These are phyloP conservation scores for Himalopsyche phryganea DNA, from an alignment of 1,140 invertebrate genomes.

Conservation along the genomic window DNA sequence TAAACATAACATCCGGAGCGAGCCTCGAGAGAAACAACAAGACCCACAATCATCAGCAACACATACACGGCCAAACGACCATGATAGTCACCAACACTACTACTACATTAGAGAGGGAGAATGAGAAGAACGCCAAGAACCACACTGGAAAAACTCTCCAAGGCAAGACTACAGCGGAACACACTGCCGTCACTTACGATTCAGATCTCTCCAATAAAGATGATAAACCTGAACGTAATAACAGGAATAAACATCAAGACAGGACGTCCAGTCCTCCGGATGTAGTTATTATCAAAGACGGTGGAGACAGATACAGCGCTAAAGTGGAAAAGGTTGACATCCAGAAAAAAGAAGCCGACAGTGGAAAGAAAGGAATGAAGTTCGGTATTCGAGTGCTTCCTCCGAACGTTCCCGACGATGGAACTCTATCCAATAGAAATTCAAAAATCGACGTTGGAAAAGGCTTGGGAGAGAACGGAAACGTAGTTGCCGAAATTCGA, in stretches of 20 bases:
- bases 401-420: constrained; percentile 51
- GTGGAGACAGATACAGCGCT: constrained; percentile 33
- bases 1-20: constrained; percentile 36
- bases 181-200: too few species aligned
- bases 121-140: constrained; percentile 51
- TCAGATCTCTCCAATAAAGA: too few species aligned
- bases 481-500: constrained; percentile 43
- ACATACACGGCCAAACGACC: constrained; percentile 39
- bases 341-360: constrained; percentile 48
- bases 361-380: constrained; percentile 57
- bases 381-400: constrained; percentile 68
- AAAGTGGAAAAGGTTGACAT: constrained; percentile 46
- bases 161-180: too few species aligned
- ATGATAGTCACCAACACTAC: constrained; percentile 39
- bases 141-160: constrained; percentile 3
- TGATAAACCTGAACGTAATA: not conserved
- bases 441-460: constrained; percentile 41
- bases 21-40: constrained; percentile 51
- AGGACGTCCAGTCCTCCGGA: constrained; percentile 26
- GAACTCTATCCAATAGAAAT: constrained; percentile 45
- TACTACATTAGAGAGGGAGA: constrained; percentile 50
- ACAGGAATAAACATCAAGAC: constrained; percentile 11
- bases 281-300: constrained; percentile 32
- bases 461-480: constrained; percentile 47
- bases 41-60: constrained; percentile 51